A percentile compares a stretch with the other conserved stretches of the same genome.
Evolutionary conservation across 1,140 invertebrate genomes (phyloP).

Genomic region (Leptestheria dahalacensis): DNA sequence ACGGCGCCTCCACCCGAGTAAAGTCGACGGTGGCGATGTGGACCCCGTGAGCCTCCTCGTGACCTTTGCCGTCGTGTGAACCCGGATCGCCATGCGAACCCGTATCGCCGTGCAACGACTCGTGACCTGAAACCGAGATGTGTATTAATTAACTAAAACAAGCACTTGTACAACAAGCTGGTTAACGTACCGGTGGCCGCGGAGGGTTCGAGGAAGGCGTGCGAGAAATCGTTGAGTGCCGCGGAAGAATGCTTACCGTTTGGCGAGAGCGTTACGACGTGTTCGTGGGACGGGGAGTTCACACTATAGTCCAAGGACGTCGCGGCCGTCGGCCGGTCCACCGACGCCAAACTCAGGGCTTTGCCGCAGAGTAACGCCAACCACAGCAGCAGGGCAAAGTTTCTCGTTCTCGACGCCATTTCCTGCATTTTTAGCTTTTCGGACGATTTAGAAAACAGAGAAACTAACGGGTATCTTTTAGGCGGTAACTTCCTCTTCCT

Average conservation of each 20-base stretch:
- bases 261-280: neutral
- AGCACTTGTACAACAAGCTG: neutral
- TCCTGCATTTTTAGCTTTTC: too few species aligned
- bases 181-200: neutral
- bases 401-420: neutral
- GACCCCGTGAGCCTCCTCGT: slow-evolving; percentile 10
- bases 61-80: neutral
- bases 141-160: neutral
- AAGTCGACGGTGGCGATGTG: slow-evolving; percentile 71
- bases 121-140: neutral
- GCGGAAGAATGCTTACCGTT: neutral
- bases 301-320: neutral
- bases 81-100: neutral
- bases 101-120: neutral
- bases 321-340: neutral
- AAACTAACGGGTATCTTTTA: neutral
- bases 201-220: neutral
- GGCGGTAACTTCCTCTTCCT: neutral
- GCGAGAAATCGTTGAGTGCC: neutral
- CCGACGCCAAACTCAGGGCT: neutral
- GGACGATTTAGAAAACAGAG: neutral
- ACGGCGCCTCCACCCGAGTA: slow-evolving; percentile 71
- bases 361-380: neutral
- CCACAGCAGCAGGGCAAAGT: neutral
- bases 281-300: neutral